Conservation (phyloP, 1,140 invertebrate genomes). For the Colletes gigas region DNA sequence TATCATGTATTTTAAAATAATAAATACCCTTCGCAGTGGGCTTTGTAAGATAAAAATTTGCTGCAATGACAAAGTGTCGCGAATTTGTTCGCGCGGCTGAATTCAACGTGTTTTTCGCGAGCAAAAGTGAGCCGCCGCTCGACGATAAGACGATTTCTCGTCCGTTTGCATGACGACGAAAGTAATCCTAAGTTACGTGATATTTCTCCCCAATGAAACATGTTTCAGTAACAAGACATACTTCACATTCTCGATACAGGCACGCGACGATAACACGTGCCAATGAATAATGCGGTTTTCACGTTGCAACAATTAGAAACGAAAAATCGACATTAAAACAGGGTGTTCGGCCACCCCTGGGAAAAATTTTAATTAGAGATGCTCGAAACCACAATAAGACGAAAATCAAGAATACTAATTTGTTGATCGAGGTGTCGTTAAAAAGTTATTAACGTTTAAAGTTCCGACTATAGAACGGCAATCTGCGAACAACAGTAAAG, state of each 20-base stretch:
- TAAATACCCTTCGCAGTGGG: background rate
- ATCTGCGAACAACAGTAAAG: too few relatives aligned
- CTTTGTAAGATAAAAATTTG: constrained; percentile 2
- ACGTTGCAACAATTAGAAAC: too few relatives aligned
- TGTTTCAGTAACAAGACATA: background rate
- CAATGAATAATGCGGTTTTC: background rate
- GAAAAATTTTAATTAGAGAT: too few relatives aligned
- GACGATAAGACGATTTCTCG: constrained; percentile 58
- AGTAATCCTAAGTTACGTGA: constrained; percentile 65
- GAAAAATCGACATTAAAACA: too few relatives aligned
- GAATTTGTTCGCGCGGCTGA: constrained; percentile 25
- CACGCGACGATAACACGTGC: too few relatives aligned
- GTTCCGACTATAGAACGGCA: too few relatives aligned
- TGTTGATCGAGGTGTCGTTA: too few relatives aligned
- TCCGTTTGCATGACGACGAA: constrained; percentile 49
- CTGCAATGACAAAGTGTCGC: constrained; percentile 39
- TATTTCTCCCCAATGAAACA: constrained; percentile 45
- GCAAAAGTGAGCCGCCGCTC: constrained; percentile 51
- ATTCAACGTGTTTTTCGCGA: constrained; percentile 33
- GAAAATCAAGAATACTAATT: too few relatives aligned
- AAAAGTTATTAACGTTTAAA: too few relatives aligned
- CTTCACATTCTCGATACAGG: constrained; percentile 40
- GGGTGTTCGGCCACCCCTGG: too few relatives aligned
- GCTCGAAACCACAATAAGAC: too few relatives aligned
- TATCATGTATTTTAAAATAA: constrained; percentile 5